phyloP scores from a whole-genome alignment of 2,797 vertebrate genomes.

The Champsocephalus gunnari region DNA sequence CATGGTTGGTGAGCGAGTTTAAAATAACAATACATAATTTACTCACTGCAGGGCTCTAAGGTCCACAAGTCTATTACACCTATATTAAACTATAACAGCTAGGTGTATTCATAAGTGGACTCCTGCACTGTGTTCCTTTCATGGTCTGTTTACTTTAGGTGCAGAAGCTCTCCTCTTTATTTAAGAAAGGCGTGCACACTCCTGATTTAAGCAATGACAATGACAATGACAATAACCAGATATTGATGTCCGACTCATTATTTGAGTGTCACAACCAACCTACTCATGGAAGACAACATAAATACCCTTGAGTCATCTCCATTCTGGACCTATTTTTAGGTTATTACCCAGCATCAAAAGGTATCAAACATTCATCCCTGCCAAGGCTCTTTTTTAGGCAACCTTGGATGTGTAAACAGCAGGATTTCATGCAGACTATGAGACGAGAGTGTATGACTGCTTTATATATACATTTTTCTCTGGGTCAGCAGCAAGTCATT shows the following conservation, averaged over 20 bases:
- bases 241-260: not conserved
- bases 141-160: too few relatives aligned
- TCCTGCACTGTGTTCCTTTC: too few relatives aligned
- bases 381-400: not conserved
- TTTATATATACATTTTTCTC: not conserved
- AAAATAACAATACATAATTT: not conserved
- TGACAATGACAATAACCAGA: not conserved
- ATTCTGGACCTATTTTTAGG: not conserved
- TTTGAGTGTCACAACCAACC: not conserved
- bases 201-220: not conserved
- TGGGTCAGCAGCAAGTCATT: not conserved
- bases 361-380: not conserved
- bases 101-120: too few relatives aligned
- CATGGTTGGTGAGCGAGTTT: not conserved
- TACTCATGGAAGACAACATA: not conserved
- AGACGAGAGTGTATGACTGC: not conserved
- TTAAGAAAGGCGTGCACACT: too few relatives aligned
- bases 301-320: not conserved
- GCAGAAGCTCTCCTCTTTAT: too few relatives aligned
- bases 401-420: not conserved
- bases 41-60: too few relatives aligned
- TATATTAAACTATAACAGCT: too few relatives aligned
- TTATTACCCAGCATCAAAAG: not conserved
- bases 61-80: too few relatives aligned
- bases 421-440: not conserved